Evolutionary conservation across 2,888 invertebrate genomes (phyloP), one percentile per base, ranked within the genome.

Genomic region (Nomada ruficornis): DNA sequence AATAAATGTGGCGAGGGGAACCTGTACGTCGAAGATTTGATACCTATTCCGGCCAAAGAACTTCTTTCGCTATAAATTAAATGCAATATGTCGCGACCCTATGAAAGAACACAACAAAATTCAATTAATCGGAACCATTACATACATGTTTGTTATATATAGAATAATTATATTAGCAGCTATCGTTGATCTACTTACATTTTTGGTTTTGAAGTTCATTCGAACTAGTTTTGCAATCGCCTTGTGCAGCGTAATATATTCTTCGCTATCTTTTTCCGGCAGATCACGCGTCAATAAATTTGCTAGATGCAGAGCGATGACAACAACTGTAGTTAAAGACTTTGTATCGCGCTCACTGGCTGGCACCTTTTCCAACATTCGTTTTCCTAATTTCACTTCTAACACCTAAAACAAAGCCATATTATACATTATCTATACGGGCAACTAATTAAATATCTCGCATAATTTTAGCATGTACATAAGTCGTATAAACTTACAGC

Each of bases 241-340:
- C 93, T 95, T 95, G 92, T 97, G 96, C 80, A 98, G 96, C 85
- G 95, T 94, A 64, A 94, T 93, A 57, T 95, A 94, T 76, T 95
- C 94, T 1, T 95, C 94, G 23, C 94, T 94, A 2, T 94, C 95
- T 0, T 95, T 95, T 71, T 96, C 95, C 1, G 94, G 93, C 70
- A 93, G 92, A 47, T 94, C 91, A 47, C 96, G 95, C 13, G 97
- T 96, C 92, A 98, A 94, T 69, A 98, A 94, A 89, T 97, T 97
- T 7, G 97, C 97, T 80, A 98, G 94, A 92, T 98, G 98, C 88
- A 98, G 94, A 2, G 98, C 96, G 90, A 98, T 98, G 65, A 98
- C 96, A 86, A 98, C 95, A 69, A 98, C 97, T 86, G 98, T 95
- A 91, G 98, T 98, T 80, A 98, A 95, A 83, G 97, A 96, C 0